A percentile compares a stretch with the other conserved stretches of the same genome.
Conservation (phyloP, 2,797 vertebrate species). For the Podargus strigoides region DNA sequence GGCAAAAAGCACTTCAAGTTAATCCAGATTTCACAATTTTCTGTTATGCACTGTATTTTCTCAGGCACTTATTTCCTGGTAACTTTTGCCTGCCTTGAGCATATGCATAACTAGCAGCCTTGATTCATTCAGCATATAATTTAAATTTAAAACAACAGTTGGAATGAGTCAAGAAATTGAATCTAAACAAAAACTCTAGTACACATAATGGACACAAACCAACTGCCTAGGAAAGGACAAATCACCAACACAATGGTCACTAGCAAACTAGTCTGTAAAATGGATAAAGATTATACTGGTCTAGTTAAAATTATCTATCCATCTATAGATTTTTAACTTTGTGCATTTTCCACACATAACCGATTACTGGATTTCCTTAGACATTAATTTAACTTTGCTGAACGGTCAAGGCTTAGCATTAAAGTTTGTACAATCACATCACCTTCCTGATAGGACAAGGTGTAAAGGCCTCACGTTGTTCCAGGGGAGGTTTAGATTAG, state of each 20-base stretch:
- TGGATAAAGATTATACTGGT: not conserved
- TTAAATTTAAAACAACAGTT: not conserved
- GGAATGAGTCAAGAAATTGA: not conserved
- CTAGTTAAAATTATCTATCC: not conserved
- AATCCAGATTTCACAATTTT: not conserved
- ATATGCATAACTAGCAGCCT: not conserved
- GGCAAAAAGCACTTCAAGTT: not conserved
- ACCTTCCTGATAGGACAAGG: not conserved
- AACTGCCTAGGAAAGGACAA: not conserved
- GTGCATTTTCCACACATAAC: not conserved
- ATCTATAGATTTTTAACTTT: constrained; percentile 4
- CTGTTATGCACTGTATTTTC: not conserved
- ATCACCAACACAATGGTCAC: not conserved
- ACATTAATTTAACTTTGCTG: not conserved
- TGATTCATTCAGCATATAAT: not conserved
- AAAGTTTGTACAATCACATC: not conserved
- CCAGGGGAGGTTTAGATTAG: no score
- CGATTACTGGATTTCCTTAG: not conserved
- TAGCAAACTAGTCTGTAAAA: not conserved
- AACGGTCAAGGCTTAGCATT: not conserved
- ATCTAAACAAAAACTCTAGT: not conserved
- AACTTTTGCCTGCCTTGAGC: not conserved
- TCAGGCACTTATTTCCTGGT: not conserved
- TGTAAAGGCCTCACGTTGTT: no score
- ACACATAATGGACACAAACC: not conserved